These are phyloP conservation scores for Morone saxatilis DNA, from an alignment of 2,113 vertebrate genomes.

Conservation along the genomic window DNA sequence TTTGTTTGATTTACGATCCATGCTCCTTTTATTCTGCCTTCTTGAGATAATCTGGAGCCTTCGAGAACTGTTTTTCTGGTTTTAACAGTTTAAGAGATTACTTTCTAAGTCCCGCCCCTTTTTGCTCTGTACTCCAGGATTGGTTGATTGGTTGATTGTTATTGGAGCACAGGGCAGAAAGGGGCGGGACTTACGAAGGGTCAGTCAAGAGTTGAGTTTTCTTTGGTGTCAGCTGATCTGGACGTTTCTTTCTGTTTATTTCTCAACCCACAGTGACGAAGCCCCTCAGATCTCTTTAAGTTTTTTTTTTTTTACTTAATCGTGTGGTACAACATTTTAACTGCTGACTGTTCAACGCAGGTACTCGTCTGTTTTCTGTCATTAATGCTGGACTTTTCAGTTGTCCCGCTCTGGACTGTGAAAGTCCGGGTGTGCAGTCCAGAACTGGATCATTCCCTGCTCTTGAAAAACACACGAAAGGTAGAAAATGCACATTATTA, in stretches of 20 bases:
- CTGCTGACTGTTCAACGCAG: neutral
- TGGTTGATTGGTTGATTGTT: too few relatives aligned
- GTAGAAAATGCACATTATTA: neutral
- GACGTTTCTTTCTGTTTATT: neutral
- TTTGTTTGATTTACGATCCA: neutral
- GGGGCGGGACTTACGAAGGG: too few relatives aligned
- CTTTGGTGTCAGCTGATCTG: neutral
- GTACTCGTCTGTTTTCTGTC: neutral
- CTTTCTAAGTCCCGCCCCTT: too few relatives aligned
- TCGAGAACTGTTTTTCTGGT: neutral
- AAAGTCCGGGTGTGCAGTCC: neutral
- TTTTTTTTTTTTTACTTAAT: neutral
- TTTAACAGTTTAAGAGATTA: neutral
- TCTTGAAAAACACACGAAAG: too few relatives aligned
- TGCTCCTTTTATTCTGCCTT: neutral
- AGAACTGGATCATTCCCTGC: neutral
- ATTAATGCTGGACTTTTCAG: neutral
- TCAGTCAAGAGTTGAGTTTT: too few relatives aligned
- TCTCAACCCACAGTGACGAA: constrained; percentile 2
- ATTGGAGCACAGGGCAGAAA: too few relatives aligned
- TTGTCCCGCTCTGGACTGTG: neutral
- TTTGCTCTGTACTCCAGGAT: too few relatives aligned
- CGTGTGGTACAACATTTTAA: constrained; percentile 43
- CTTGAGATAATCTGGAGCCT: neutral
- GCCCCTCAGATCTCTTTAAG: neutral